Conservation (phyloP, 2,797 vertebrate species). For the Chlorospingus semifuscus region DNA sequence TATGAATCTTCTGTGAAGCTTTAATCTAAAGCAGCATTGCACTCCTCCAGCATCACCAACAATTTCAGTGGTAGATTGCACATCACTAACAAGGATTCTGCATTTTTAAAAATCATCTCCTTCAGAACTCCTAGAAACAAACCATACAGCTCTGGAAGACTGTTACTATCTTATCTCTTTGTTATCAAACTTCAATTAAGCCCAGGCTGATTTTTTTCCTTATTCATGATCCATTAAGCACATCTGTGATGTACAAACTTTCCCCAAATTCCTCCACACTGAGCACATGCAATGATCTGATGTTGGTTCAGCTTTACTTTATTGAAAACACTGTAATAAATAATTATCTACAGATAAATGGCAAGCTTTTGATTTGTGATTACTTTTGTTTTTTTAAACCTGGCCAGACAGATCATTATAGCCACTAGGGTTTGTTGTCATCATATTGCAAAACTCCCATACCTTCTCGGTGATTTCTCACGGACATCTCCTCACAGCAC, state of each 20-base stretch:
- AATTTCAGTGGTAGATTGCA: background rate
- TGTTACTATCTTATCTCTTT: rapidly evolving
- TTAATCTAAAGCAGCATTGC: background rate
- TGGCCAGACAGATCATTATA: background rate
- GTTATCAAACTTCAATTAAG: background rate
- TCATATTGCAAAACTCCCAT: too few species aligned
- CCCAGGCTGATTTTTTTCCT: background rate
- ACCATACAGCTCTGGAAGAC: background rate
- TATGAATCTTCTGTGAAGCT: background rate
- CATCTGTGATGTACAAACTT: rapidly evolving
- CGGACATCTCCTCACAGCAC: too few species aligned
- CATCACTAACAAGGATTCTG: background rate
- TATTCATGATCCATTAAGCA: background rate
- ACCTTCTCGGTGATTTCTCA: too few species aligned
- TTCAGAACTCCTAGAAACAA: background rate
- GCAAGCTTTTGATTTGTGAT: background rate
- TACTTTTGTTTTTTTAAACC: background rate
- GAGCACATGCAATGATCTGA: background rate
- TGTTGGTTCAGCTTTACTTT: background rate
- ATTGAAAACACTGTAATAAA: background rate
- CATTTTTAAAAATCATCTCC: background rate
- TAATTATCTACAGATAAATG: background rate
- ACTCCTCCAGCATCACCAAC: background rate
- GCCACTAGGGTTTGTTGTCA: background rate
- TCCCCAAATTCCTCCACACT: background rate